Evolutionary conservation across 2,797 vertebrate species (phyloP).

Genomic region (Rhinatrema bivittatum): DNA sequence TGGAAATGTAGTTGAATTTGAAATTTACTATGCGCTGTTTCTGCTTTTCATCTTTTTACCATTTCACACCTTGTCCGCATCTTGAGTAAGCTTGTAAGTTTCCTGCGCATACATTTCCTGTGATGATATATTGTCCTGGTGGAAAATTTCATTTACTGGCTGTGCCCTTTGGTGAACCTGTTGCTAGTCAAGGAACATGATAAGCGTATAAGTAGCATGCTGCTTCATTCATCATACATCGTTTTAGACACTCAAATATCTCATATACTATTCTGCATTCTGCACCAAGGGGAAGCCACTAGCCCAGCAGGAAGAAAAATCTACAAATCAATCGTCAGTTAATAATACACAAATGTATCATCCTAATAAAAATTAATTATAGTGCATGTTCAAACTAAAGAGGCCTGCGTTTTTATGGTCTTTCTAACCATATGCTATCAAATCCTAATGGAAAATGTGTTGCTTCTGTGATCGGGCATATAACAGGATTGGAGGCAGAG

Average conservation of each 20-base stretch:
- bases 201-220: slow-evolving; percentile 97
- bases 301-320: slow-evolving; percentile 61
- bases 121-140: slow-evolving; percentile 99
- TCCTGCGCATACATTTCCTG: slow-evolving; percentile 87
- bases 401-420: slow-evolving; percentile 32
- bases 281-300: slow-evolving; percentile 64
- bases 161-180: slow-evolving; percentile 98
- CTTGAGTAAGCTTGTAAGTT: slow-evolving; percentile 83
- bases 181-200: slow-evolving; percentile 96
- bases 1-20: slow-evolving; percentile 83
- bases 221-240: slow-evolving; percentile 98
- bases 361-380: slow-evolving; percentile 59
- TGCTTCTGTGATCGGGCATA: slow-evolving; percentile 37
- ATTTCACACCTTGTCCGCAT: slow-evolving; percentile 85
- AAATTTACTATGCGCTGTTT: slow-evolving; percentile 64
- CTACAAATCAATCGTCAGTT: slow-evolving; percentile 49
- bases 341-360: slow-evolving; percentile 47
- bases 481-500: slow-evolving; percentile 39
- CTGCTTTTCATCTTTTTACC: slow-evolving; percentile 69
- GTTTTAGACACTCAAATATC: slow-evolving; percentile 93
- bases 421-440: slow-evolving; percentile 36
- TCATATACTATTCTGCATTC: slow-evolving; percentile 84
- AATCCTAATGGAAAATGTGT: slow-evolving; percentile 40
- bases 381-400: slow-evolving; percentile 40
- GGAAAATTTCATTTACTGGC: slow-evolving; percentile 98